Base-by-base conservation (phyloP, 2,797 vertebrate species). In the Anabacerthia variegaticeps region DNA sequence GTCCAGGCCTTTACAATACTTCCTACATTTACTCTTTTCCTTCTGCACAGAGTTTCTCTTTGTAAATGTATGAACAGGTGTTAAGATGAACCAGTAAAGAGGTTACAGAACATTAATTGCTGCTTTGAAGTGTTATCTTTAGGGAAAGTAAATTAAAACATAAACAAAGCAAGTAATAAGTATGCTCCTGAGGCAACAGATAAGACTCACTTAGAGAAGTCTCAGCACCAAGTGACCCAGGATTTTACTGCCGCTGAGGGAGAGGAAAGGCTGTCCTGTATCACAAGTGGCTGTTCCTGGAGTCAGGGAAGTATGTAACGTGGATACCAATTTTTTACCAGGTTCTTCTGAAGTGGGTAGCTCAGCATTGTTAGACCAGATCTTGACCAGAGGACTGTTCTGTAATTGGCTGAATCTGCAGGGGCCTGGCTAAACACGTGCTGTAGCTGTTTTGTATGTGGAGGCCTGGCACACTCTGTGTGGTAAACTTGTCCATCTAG, bases 71-170 rank as follows among this genome's bases (percentile, higher is more conserved):
- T 93, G 63, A 92, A 86, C 79, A 94, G 59, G 69, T 92, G 73
- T 94, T 95, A 85, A 88, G 76, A 71, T 63, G 74, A 71, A 65
- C 59, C 65, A 89, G 81, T 79, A 88, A 93, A 86, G 76, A 86
- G 62, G 75, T 79, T 85, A 95, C 75, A 92, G 89, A 94, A 68
- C 78, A 86, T 93, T 85, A 88, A 66, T 86, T 95, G 87, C 73
- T 92, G 52, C 62, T 96, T 81, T 82, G 71, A 87, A 94, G 55
- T 91, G 81, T 83, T 95, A 88, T 73, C 78, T 95, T 85, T 67
- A 73, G 48, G 54, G 63, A 93, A 94, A 87, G 85, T 84, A 94
- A 95, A 93, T 91, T 93, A 87, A 94, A 94, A 89, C 39, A 76
- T 69, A 96, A 92, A 92, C 79, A 77, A 95, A 71, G 36, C 56